These are phyloP conservation scores for Centropristis striata DNA, from an alignment of 2,113 vertebrate species.

Conservation along the genomic window DNA sequence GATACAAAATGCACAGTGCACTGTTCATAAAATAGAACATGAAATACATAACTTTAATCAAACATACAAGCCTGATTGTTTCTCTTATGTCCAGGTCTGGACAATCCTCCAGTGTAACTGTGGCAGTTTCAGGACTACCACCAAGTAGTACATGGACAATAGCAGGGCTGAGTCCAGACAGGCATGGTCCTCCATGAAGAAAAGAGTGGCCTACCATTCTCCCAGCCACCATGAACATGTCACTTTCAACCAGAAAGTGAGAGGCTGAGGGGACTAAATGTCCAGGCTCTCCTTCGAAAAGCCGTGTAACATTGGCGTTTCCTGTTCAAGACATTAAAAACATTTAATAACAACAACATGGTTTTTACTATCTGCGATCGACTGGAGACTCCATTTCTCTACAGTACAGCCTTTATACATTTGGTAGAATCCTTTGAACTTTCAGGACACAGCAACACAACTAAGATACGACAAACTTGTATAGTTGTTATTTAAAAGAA, in stretches of 20 bases:
- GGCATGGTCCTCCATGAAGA: constrained; percentile 5
- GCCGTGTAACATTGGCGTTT: too few species aligned
- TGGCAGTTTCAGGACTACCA: constrained; percentile 2
- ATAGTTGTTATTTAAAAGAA: too few species aligned
- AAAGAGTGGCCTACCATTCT: background rate
- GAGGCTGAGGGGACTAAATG: too few species aligned
- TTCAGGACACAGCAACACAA: background rate
- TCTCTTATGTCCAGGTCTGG: constrained; percentile 9
- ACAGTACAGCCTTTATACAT: background rate
- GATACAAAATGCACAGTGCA: background rate
- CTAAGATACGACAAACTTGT: background rate
- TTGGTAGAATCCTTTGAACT: background rate
- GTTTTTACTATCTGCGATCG: too few species aligned
- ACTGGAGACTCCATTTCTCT: background rate
- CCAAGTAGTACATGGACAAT: background rate
- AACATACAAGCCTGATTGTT: constrained; percentile 1
- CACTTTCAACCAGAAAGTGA: too few species aligned
- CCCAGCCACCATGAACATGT: too few species aligned
- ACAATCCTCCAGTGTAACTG: background rate
- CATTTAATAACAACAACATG: too few species aligned
- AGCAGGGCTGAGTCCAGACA: background rate
- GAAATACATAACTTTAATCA: background rate
- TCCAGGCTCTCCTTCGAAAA: too few species aligned
- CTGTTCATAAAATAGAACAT: background rate
- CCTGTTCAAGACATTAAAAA: too few species aligned